A percentile compares a stretch with the other conserved stretches of the same genome.
Conservation (phyloP, 2,797 vertebrate species). For the Margarornis squamiger region DNA sequence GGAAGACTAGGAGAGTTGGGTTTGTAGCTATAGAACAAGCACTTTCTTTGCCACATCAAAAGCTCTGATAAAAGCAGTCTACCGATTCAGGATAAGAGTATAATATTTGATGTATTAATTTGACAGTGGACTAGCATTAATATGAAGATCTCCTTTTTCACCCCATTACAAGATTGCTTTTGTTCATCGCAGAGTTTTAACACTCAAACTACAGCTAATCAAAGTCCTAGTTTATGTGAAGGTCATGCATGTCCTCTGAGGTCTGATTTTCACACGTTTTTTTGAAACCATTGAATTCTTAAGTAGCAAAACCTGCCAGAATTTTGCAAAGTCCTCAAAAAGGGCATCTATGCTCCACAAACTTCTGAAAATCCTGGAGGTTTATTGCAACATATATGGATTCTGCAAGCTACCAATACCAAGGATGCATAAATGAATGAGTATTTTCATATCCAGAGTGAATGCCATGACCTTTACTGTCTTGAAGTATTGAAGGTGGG, state of each 20-base stretch:
- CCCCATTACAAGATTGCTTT: slow-evolving; percentile 33
- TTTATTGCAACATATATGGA: background rate
- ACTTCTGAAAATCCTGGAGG: background rate
- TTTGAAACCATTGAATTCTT: background rate
- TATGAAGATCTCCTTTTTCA: slow-evolving; percentile 10
- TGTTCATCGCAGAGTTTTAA: background rate
- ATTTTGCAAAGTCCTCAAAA: background rate
- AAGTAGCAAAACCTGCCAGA: background rate
- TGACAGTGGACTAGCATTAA: slow-evolving; percentile 1
- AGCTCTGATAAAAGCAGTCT: slow-evolving; percentile 27
- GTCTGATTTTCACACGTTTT: background rate
- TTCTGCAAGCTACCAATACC: background rate
- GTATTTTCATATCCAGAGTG: background rate
- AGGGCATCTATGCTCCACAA: background rate
- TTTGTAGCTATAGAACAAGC: slow-evolving; percentile 8
- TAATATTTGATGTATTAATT: slow-evolving; percentile 50
- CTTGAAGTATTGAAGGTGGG: too few species aligned
- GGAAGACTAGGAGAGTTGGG: background rate
- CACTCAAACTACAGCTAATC: background rate
- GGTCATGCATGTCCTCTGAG: background rate
- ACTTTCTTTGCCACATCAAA: slow-evolving; percentile 39
- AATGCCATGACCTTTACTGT: background rate
- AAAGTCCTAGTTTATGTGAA: background rate
- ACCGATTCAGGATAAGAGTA: background rate
- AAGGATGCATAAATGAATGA: background rate